Percentiles rank a stretch among this genome's conserved stretches.
These are phyloP conservation scores for Alouatta palliata DNA, from an alignment of 2,113 vertebrate species.

Conservation along the genomic window DNA sequence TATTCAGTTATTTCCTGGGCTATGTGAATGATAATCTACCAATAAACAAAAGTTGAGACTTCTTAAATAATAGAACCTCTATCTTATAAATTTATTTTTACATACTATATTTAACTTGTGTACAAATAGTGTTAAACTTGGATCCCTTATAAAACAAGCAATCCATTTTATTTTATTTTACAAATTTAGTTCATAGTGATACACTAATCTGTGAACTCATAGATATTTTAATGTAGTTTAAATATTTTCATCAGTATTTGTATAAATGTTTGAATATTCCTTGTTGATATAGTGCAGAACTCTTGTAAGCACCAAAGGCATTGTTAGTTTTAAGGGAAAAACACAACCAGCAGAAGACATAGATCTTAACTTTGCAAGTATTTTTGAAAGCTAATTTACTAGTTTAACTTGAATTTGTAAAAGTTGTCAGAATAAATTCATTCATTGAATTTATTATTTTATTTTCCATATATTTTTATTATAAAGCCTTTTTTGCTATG, in stretches of 20 bases:
- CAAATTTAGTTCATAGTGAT: not conserved
- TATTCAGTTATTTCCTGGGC: not conserved
- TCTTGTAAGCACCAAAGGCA: not conserved
- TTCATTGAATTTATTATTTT: constrained; percentile 4
- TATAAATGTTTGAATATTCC: not conserved
- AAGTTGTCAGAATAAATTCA: not conserved
- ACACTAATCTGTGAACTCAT: not conserved
- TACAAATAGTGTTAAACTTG: not conserved
- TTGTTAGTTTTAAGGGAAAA: not conserved
- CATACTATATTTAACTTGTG: not conserved
- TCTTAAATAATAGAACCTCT: not conserved
- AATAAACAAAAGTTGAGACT: not conserved
- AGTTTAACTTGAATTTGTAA: not conserved
- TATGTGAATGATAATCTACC: not conserved
- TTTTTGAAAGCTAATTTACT: not conserved
- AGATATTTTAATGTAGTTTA: not conserved
- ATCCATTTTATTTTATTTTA: not conserved
- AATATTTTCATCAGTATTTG: not conserved
- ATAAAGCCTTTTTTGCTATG: not conserved
- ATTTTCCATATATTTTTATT: not conserved
- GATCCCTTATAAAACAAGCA: not conserved
- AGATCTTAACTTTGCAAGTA: not conserved
- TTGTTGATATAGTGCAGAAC: not conserved
- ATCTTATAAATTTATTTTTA: not conserved
- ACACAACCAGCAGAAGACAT: not conserved